Evolutionary conservation across 2,888 invertebrate genomes (phyloP).

Genomic region (Cybosia mesomella): DNA sequence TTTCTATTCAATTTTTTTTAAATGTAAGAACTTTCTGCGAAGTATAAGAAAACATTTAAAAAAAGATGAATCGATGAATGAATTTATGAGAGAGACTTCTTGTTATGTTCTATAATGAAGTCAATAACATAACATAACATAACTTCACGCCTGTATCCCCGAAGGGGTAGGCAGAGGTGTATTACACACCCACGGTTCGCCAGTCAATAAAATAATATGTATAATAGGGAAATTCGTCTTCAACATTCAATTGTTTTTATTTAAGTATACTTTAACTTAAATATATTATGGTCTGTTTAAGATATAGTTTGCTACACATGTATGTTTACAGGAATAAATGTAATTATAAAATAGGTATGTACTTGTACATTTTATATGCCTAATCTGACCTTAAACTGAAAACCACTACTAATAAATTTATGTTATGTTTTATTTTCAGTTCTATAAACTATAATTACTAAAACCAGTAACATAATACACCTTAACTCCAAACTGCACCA

Average conservation of each 20-base stretch:
- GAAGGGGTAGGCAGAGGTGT: no score
- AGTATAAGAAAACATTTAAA: no score
- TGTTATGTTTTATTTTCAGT: background rate
- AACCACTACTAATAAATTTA: background rate
- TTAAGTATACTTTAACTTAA: no score
- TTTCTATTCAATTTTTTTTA: no score
- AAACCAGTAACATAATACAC: background rate
- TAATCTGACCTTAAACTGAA: background rate
- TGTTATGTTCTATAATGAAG: background rate
- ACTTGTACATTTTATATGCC: background rate
- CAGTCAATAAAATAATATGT: background rate
- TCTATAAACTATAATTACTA: background rate
- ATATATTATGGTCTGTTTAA: no score
- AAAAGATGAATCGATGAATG: no score
- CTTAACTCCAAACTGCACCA: slow-evolving; percentile 21
- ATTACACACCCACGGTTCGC: no score
- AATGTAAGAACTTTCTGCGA: no score
- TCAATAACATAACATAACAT: no score
- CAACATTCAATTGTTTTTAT: no score
- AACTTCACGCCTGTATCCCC: no score
- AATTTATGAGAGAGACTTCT: slow-evolving; percentile 56
- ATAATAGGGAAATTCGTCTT: no score
- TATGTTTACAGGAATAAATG: background rate
- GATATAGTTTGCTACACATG: background rate
- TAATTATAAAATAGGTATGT: background rate